phyloP scores from a whole-genome alignment of 2,888 invertebrate genomes.

The Drosophila borborema region DNA sequence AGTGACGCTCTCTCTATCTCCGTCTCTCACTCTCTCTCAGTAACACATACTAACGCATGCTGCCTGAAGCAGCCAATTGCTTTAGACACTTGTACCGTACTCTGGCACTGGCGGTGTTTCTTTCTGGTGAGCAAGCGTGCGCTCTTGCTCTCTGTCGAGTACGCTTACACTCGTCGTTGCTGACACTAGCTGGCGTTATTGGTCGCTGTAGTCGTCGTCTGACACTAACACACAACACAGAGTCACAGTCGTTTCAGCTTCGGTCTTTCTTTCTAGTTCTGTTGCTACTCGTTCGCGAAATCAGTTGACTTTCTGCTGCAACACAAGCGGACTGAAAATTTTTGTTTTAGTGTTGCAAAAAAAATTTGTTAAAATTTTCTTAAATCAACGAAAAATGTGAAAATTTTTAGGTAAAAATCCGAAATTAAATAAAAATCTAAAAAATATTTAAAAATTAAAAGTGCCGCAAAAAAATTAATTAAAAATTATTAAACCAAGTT shows the following conservation, averaged over 20 bases:
- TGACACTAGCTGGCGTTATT: constrained; percentile 40
- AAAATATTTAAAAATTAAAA: constrained; percentile 76
- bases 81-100: constrained; percentile 62
- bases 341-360: constrained; percentile 83
- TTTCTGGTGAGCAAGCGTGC: constrained; percentile 40
- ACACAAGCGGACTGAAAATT: constrained; percentile 82
- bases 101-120: constrained; percentile 14
- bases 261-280: constrained; percentile 83
- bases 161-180: constrained; percentile 53
- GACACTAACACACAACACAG: constrained; percentile 62
- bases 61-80: constrained; percentile 42
- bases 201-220: constrained; percentile 46
- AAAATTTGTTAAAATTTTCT: constrained; percentile 75
- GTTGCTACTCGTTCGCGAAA: constrained; percentile 83
- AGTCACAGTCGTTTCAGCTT: constrained; percentile 72
- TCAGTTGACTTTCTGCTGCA: constrained; percentile 83
- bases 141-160: constrained; percentile 35
- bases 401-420: constrained; percentile 77
- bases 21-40: constrained; percentile 30
- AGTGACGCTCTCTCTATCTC: constrained; percentile 36
- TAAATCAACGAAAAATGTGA: constrained; percentile 79
- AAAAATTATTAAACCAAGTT: constrained; percentile 48
- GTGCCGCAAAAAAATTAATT: constrained; percentile 36
- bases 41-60: constrained; percentile 30
- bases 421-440: constrained; percentile 72